phyloP scores from a whole-genome alignment of 2,888 invertebrate species.

The Chrysomela aeneicollis region DNA sequence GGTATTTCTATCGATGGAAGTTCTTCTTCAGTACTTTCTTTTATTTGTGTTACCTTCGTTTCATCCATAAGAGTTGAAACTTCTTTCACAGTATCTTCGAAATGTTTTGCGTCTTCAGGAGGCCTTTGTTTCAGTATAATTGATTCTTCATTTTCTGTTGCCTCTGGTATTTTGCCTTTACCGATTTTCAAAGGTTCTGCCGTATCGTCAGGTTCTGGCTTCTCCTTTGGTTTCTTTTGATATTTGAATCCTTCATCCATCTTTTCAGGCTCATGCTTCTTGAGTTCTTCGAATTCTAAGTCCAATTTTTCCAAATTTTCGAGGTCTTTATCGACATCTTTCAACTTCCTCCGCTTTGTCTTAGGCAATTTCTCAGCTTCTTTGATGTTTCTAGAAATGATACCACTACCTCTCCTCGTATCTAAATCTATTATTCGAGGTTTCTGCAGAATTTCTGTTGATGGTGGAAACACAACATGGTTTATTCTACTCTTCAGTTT shows the following conservation, averaged over 20 bases:
- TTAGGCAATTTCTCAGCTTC: conserved; percentile 60
- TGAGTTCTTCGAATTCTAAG: conserved; percentile 59
- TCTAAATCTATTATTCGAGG: conserved; percentile 55
- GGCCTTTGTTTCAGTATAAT: conserved; percentile 66
- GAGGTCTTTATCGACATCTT: conserved; percentile 54
- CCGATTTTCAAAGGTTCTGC: conserved; percentile 65
- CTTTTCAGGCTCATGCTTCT: conserved; percentile 57
- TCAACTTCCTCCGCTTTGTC: conserved; percentile 56
- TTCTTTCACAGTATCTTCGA: conserved; percentile 46
- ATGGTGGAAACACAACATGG: conserved; percentile 62
- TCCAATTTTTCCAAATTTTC: conserved; percentile 62
- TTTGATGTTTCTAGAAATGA: conserved; percentile 62
- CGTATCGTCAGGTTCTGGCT: conserved; percentile 45
- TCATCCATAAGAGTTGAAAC: conserved; percentile 48
- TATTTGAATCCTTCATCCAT: conserved; percentile 58
- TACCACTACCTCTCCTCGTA: conserved; percentile 57
- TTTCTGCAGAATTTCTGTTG: conserved; percentile 51
- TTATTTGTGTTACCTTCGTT: conserved; percentile 46
- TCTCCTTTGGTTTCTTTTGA: conserved; percentile 50
- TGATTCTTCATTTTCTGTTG: conserved; percentile 58
- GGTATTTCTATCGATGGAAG: conserved; percentile 50
- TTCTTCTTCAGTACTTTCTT: conserved; percentile 50
- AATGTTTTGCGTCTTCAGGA: conserved; percentile 55
- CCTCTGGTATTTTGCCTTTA: conserved; percentile 63
- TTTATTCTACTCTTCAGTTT: conserved; percentile 75